phyloP scores from a whole-genome alignment of 2,797 vertebrate genomes.

The Cossypha dichroa region DNA sequence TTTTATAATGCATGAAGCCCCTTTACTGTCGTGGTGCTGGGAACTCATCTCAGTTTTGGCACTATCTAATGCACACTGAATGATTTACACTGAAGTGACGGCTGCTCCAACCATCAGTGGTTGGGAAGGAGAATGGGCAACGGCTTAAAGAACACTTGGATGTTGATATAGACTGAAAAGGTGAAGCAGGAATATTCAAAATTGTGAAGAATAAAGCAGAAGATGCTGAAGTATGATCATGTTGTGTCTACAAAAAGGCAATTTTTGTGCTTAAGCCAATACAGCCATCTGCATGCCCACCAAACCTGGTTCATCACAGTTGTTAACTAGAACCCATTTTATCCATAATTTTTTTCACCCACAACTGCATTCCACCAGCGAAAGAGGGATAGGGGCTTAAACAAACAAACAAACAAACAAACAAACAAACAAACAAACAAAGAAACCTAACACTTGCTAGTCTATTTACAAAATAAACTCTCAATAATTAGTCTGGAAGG shows the following conservation, averaged over 20 bases:
- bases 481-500: neutral
- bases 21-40: neutral
- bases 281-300: neutral
- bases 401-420: neutral
- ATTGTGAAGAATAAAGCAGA: neutral
- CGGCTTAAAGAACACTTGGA: neutral
- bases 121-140: neutral
- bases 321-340: neutral
- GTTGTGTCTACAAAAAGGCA: neutral
- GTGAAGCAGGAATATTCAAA: neutral
- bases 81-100: neutral
- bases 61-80: neutral
- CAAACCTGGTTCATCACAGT: neutral
- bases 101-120: accelerated
- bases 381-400: neutral
- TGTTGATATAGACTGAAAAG: neutral
- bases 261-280: neutral
- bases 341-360: neutral
- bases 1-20: neutral
- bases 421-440: neutral
- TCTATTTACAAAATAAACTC: neutral
- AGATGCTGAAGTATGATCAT: neutral
- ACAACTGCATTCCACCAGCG: neutral
- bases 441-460: neutral
- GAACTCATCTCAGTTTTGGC: neutral